Base-by-base conservation (phyloP, 2,113 vertebrate species). In the Tiliqua scincoides region DNA sequence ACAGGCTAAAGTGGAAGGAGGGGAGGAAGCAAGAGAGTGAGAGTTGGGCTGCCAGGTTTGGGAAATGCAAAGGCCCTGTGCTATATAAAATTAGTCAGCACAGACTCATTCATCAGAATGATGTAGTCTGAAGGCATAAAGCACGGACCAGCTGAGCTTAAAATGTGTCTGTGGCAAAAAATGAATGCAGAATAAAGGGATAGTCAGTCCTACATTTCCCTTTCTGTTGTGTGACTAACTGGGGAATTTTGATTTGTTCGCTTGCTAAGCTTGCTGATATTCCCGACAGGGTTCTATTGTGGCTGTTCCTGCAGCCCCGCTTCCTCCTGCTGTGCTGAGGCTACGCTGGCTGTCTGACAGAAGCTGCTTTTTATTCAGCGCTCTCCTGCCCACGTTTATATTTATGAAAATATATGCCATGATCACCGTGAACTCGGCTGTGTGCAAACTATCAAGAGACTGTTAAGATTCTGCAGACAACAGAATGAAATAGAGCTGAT, bases 161-260 rank as follows among this genome's bases (percentile, higher is more conserved):
- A 82, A 59, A 71, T 57, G n/a, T 59, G 65, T 57, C 7, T 52
- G 30, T 17, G 65, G 21, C n/a, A 32, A 30, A 37, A 71, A 82
- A 70, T 17, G 37, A 40, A 80, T 65, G 78, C 18, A 79, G 6
- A 71, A 82, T 14, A 68, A 40, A 35, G 23, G 40, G 35, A 80
- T 11, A 79, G 43, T 10, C 48, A 70, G n/a, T 12, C 4, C n/a
- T 35, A 52, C 48, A 35, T 35, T 71, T 71, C 12, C 65, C 20
- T 57, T 68, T 82, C 65, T 71, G 23, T 48, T 70, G n/a, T 82
- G 65, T 63, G 59, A 65, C 59, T 79, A 79, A 54, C 65, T 82
- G 65, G 78, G 52, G 43, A 57, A 71, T 82, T 71, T 71, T 54
- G 43, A 71, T 70, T 70, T 57, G 80, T 71, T 82, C n/a, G 57